These are phyloP conservation scores for Chrysolophus pictus DNA, from an alignment of 2,797 vertebrate species.

Conservation along the genomic window DNA sequence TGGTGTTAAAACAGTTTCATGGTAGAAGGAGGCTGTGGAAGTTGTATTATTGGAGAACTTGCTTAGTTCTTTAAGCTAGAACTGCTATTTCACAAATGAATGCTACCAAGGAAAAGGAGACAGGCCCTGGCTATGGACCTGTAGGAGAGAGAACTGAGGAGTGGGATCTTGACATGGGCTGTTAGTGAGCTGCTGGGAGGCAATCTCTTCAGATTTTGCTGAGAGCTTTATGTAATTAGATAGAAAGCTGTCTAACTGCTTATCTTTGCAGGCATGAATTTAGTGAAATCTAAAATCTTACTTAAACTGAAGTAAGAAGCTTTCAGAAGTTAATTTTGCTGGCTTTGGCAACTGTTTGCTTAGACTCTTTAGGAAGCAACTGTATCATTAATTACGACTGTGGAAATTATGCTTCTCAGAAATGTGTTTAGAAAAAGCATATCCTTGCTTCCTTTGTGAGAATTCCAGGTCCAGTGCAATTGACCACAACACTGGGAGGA, in stretches of 20 bases:
- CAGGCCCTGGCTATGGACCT: not conserved
- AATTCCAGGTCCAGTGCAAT: not conserved
- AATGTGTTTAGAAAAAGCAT: not conserved
- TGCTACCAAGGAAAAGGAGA: not conserved
- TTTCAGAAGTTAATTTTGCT: slow-evolving; percentile 52
- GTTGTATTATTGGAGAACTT: not conserved
- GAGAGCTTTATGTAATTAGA: slow-evolving; percentile 43
- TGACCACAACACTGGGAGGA: not conserved
- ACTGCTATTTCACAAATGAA: not conserved
- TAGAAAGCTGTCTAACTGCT: slow-evolving; percentile 13
- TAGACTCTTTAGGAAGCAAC: not conserved
- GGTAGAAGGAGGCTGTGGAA: not conserved
- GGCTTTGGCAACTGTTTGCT: not conserved
- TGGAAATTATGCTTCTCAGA: not conserved
- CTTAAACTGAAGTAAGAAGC: slow-evolving; percentile 43
- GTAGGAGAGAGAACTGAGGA: not conserved
- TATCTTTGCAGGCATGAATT: not conserved
- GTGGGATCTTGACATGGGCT: not conserved
- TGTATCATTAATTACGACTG: not conserved
- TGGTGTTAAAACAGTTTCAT: not conserved
- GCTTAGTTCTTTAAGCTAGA: not conserved
- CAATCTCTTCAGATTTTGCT: not conserved
- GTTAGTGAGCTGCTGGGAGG: not conserved
- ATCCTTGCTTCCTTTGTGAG: not conserved
- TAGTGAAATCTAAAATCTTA: not conserved